A percentile compares a stretch with the other conserved stretches of the same genome.
These are phyloP conservation scores for Heterotis niloticus DNA, from an alignment of 2,113 vertebrate genomes.

Conservation along the genomic window DNA sequence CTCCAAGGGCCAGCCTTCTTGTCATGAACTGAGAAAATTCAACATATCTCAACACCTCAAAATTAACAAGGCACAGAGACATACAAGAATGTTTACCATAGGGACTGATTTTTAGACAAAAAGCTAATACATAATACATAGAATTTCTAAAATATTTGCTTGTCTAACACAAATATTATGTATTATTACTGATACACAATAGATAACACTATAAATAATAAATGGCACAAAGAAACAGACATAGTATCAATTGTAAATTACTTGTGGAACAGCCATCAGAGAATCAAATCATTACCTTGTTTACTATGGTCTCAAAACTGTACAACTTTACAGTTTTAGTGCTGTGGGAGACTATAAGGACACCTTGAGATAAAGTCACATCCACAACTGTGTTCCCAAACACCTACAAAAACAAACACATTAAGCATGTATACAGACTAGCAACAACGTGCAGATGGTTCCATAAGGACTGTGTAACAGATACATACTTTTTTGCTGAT, in stretches of 20 bases:
- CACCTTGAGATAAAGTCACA: conserved; percentile 81
- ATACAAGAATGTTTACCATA: too few species aligned
- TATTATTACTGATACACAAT: neutral
- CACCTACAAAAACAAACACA: conserved; percentile 59
- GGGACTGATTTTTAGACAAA: neutral
- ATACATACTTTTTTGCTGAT: conserved; percentile 79
- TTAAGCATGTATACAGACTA: neutral
- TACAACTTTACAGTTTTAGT: conserved; percentile 84
- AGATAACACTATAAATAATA: neutral
- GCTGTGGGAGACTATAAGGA: conserved; percentile 84
- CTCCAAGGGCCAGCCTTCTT: conserved; percentile 73
- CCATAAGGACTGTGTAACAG: neutral
- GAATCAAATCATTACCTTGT: conserved; percentile 67
- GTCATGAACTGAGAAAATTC: conserved; percentile 72
- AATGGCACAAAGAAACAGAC: neutral
- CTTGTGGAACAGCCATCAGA: neutral
- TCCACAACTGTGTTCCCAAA: conserved; percentile 84
- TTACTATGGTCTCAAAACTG: conserved; percentile 80
- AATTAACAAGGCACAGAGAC: neutral
- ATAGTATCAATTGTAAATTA: neutral
- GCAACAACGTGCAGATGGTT: neutral
- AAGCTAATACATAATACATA: neutral
- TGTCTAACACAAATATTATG: too few species aligned
- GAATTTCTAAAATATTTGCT: neutral
- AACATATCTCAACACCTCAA: neutral